Base-by-base conservation (phyloP, 2,888 invertebrate species). In the Ochropleura plecta region DNA sequence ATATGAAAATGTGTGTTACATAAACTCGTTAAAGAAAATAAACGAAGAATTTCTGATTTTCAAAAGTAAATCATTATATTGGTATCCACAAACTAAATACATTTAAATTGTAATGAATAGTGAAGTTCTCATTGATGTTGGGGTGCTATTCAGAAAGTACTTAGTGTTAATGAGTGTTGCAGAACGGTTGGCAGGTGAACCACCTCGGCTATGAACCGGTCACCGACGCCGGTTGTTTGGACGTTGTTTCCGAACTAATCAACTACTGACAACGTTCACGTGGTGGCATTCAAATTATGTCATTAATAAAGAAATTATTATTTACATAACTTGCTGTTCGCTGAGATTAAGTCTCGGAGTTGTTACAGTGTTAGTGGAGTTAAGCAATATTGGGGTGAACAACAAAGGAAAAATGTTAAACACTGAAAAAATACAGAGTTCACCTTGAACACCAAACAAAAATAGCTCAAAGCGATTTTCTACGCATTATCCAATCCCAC, bases 201-300 rank as follows among this genome's bases (percentile, higher is more conserved):
- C 60, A 72, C 42, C 70, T 57, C 63, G 51, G 70, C 18, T 64
- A 48, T 55, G 40, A 55, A 2, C 60, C 40, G 71, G 59, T 71
- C 83, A 69, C 10, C 30, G 68, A 30, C 20, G 46, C 40, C 14
- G 40, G 51, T 46, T 60, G 55, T 82, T 51, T 60, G 40, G 53
- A 60, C 42, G 57, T 72, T 51, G 60, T 81, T 83, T 46, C 20
- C 48, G 40, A 84, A 59, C 78, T 70, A 78, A 78, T 64, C 57
- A 76, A 16, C 42, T 18, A 60, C 44, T 12, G 44, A 77, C 59
- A 76, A 73, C 78, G 71, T 80, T 82, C 71, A 81, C 62, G 55
- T 73, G 68, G n/a, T 70, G 72, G 60, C 64, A 63, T 81, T 72
- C 42, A 66, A 70, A 76, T 78, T 71, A 59, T 67, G 49, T 57